These are phyloP conservation scores for Hyppa rectilinea DNA, from an alignment of 2,888 invertebrate species.

Conservation along the genomic window DNA sequence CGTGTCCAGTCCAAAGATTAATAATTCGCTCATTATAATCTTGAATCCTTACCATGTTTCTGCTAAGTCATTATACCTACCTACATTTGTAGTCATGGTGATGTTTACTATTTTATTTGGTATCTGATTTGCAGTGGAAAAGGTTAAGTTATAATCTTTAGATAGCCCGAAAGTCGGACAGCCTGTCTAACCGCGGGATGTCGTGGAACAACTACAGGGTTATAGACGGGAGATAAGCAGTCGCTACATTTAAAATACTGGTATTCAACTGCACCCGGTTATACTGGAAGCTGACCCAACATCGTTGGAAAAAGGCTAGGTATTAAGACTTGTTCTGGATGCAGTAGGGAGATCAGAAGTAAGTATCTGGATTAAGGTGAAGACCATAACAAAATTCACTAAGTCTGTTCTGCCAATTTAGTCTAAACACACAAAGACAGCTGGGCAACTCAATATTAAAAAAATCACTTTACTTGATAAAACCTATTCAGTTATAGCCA, in stretches of 20 bases:
- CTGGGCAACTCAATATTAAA: neutral
- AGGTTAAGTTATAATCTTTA: neutral
- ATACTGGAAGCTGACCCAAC: neutral
- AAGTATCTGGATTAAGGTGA: neutral
- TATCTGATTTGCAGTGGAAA: neutral
- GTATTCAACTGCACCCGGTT: neutral
- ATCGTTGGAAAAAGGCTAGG: neutral
- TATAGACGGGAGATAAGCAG: neutral
- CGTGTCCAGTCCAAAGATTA: conserved; percentile 23
- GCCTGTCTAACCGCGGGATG: neutral
- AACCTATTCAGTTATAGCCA: conserved; percentile 5
- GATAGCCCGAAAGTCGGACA: neutral
- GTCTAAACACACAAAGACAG: neutral
- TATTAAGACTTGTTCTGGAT: neutral
- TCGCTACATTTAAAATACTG: neutral
- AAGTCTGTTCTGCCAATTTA: too few relatives aligned
- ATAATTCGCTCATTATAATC: conserved; percentile 7
- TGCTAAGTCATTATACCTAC: conserved; percentile 34
- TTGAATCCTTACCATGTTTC: conserved; percentile 8
- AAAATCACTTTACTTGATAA: conserved; percentile 2
- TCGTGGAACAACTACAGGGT: neutral
- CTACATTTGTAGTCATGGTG: neutral
- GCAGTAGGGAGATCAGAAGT: neutral
- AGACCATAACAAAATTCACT: neutral
- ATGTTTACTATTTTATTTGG: neutral